A percentile compares a stretch with the other conserved stretches of the same genome.
These are phyloP conservation scores for Pardosa pseudoannulata DNA, from an alignment of 2,888 invertebrate species.

Conservation along the genomic window DNA sequence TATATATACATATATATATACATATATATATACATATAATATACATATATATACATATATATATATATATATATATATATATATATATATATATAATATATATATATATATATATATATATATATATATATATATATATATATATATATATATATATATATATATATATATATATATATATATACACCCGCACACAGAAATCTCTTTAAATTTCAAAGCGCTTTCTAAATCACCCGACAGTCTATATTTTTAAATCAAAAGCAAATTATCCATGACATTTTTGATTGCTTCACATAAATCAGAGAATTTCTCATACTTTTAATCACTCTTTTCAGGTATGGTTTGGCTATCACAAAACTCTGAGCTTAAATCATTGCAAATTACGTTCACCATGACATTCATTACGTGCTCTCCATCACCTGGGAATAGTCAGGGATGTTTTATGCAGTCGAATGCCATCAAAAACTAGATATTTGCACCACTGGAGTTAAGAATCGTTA, in stretches of 20 bases:
- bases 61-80: no score
- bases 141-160: no score
- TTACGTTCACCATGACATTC: constrained; percentile 10
- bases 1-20: no score
- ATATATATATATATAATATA: no score
- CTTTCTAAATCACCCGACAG: not conserved
- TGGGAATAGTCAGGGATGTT: not conserved
- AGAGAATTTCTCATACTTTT: not conserved
- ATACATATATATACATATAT: no score
- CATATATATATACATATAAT: no score
- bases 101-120: no score
- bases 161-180: no score
- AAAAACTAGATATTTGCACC: not conserved
- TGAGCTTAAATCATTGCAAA: constrained; percentile 11
- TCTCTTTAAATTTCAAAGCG: not conserved
- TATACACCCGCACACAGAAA: no score
- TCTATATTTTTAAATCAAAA: not conserved
- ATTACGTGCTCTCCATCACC: not conserved
- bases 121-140: no score
- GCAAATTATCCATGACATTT: not conserved
- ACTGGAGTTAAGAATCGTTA: constrained; percentile 1
- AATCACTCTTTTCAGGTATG: not conserved
- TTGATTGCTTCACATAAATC: not conserved
- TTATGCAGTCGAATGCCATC: constrained; percentile 10
- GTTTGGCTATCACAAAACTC: not conserved